Percentiles rank a stretch among this genome's conserved stretches.
Conservation (phyloP, 2,888 invertebrate genomes). For the Unio pictorum region DNA sequence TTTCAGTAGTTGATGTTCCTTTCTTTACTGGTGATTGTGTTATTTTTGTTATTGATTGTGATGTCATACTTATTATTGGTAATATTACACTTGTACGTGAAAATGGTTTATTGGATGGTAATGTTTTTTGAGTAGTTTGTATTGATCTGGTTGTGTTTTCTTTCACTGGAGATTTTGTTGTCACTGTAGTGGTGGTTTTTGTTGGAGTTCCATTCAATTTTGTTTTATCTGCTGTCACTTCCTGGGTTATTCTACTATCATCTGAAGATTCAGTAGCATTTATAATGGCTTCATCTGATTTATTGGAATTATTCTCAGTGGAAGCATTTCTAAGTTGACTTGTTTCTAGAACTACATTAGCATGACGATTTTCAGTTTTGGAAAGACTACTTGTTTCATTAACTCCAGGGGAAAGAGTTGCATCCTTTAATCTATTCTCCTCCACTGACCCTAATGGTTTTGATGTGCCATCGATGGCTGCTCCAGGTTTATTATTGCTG, state of each 20-base stretch:
- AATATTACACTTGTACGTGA: not conserved
- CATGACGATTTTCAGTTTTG: no score
- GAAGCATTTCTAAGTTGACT: not conserved
- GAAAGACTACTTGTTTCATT: no score
- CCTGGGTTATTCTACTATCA: conserved; percentile 5
- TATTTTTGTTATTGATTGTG: conserved; percentile 16
- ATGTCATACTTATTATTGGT: conserved; percentile 9
- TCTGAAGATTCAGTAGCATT: not conserved
- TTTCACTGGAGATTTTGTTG: not conserved
- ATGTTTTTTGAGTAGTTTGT: conserved; percentile 12
- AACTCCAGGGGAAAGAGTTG: no score
- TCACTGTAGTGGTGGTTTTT: conserved; percentile 16
- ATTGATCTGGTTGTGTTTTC: not conserved
- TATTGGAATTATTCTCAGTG: not conserved
- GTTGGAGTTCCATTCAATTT: conserved; percentile 17
- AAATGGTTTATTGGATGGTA: conserved; percentile 18
- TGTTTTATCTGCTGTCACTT: conserved; percentile 14
- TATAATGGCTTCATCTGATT: not conserved
- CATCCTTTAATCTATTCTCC: no score
- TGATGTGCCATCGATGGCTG: no score
- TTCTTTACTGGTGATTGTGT: conserved; percentile 8
- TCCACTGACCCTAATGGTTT: no score
- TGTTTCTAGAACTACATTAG: no score
- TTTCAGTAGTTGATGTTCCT: conserved; percentile 10
- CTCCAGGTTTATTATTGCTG: no score